Percentiles rank a stretch among this genome's conserved stretches.
Conservation (phyloP, 2,797 vertebrate genomes). For the Craterocephalus amniculus region DNA sequence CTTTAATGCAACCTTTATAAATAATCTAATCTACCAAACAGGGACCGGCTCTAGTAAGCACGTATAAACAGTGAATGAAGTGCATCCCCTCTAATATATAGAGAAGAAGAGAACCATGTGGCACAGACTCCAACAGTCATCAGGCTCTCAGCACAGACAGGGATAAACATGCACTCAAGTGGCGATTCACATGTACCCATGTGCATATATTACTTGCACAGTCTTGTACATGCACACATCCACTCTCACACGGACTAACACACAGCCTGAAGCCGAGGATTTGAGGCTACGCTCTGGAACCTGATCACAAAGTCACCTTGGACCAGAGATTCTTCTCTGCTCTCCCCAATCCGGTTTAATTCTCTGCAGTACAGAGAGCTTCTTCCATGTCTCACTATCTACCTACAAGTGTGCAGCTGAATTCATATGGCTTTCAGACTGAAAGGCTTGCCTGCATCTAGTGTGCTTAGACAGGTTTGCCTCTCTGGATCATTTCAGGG, state of each 20-base stretch:
- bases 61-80: constrained; percentile 16
- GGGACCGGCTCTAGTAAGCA: constrained; percentile 9
- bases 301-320: constrained; percentile 88
- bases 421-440: constrained; percentile 55
- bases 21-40: constrained; percentile 28
- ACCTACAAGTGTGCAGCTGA: constrained; percentile 69
- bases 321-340: constrained; percentile 78
- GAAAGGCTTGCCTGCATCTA: constrained; percentile 57
- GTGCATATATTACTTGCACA: constrained; percentile 49
- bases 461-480: constrained; percentile 33
- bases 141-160: constrained; percentile 51
- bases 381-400: constrained; percentile 64
- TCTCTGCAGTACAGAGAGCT: constrained; percentile 75
- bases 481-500: constrained; percentile 33
- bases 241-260: constrained; percentile 43
- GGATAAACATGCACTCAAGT: constrained; percentile 59
- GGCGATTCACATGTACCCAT: constrained; percentile 32
- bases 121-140: constrained; percentile 34
- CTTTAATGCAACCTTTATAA: constrained; percentile 28
- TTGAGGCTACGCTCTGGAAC: constrained; percentile 83
- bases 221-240: constrained; percentile 43
- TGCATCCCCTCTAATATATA: constrained; percentile 41
- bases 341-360: constrained; percentile 79
- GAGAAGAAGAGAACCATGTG: constrained; percentile 16
- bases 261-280: constrained; percentile 80